These are phyloP conservation scores for Tolypeutes matacus DNA, from an alignment of 2,797 vertebrate genomes.

Conservation along the genomic window DNA sequence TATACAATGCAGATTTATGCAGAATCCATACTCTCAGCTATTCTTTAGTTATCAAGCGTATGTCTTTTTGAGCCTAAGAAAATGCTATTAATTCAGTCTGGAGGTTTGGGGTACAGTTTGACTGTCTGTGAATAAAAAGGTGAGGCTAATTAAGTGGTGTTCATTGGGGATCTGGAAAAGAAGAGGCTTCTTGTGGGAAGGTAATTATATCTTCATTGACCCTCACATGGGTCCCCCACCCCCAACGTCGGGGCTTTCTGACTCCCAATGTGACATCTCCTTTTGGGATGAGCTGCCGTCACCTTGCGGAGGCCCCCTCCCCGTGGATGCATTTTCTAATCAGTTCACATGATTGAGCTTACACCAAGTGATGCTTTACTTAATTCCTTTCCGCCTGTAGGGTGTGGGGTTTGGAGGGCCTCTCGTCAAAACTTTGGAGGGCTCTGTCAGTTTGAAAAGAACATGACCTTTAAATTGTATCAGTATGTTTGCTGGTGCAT, in stretches of 20 bases:
- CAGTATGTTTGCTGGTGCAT: slow-evolving; percentile 99
- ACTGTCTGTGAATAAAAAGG: background rate
- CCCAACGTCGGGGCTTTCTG: slow-evolving; percentile 83
- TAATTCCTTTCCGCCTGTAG: slow-evolving; percentile 93
- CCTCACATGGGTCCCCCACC: slow-evolving; percentile 72
- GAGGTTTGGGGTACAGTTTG: slow-evolving; percentile 50
- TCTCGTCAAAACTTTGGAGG: slow-evolving; percentile 98
- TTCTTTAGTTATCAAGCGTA: background rate
- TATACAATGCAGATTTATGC: slow-evolving; percentile 60
- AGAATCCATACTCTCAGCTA: slow-evolving; percentile 39
- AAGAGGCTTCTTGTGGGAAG: slow-evolving; percentile 78
- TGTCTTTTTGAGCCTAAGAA: background rate
- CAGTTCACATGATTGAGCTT: slow-evolving; percentile 94
- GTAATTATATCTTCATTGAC: slow-evolving; percentile 89
- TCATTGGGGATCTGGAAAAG: slow-evolving; percentile 64
- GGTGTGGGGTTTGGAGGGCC: slow-evolving; percentile 94
- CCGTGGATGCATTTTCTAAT: slow-evolving; percentile 91
- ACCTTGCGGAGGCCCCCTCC: slow-evolving; percentile 84
- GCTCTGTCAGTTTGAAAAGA: slow-evolving; percentile 99
- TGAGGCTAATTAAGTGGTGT: slow-evolving; percentile 63
- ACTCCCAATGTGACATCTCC: slow-evolving; percentile 87
- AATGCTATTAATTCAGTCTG: background rate
- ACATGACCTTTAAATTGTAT: slow-evolving; percentile 99
- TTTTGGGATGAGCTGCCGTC: slow-evolving; percentile 87
- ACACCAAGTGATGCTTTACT: slow-evolving; percentile 92